A percentile compares a stretch with the other conserved stretches of the same genome.
Evolutionary conservation across 2,797 vertebrate genomes (phyloP).

Genomic region (Syndactyla subalaris): DNA sequence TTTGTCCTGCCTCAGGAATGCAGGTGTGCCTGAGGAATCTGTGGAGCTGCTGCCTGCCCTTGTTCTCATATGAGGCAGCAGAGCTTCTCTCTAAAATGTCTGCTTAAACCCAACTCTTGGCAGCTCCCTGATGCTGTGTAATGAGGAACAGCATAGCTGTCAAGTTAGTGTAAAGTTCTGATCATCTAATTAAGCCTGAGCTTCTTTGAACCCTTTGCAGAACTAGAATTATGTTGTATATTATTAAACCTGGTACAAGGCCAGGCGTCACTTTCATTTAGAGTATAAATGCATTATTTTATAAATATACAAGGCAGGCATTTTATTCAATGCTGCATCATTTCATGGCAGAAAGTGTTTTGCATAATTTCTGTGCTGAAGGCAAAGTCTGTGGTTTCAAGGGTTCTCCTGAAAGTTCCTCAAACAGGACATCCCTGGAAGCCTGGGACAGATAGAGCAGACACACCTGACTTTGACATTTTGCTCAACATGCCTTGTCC

Average conservation of each 20-base stretch:
- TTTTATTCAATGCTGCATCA: neutral
- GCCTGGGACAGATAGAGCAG: neutral
- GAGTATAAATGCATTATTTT: neutral
- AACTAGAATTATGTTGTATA: neutral
- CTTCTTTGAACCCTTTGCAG: neutral
- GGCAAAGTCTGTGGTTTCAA: neutral
- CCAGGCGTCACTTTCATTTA: neutral
- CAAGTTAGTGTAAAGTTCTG: neutral
- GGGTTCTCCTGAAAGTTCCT: neutral
- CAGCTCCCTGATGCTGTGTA: neutral
- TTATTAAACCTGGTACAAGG: neutral
- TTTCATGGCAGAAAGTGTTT: neutral
- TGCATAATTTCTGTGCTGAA: neutral
- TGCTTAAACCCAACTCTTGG: neutral
- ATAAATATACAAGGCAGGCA: neutral
- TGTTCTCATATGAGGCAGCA: neutral
- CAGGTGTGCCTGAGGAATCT: neutral
- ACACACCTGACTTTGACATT: neutral
- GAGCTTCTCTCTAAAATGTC: neutral
- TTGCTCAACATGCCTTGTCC: neutral
- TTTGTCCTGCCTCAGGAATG: neutral
- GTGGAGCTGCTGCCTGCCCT: neutral
- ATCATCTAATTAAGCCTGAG: slow-evolving; percentile 4
- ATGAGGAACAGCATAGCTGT: neutral
- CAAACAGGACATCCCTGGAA: neutral